Evolutionary conservation across 1,140 invertebrate genomes (phyloP), one percentile per base, ranked within the genome.

Genomic region (Trinorchestia longiramus): DNA sequence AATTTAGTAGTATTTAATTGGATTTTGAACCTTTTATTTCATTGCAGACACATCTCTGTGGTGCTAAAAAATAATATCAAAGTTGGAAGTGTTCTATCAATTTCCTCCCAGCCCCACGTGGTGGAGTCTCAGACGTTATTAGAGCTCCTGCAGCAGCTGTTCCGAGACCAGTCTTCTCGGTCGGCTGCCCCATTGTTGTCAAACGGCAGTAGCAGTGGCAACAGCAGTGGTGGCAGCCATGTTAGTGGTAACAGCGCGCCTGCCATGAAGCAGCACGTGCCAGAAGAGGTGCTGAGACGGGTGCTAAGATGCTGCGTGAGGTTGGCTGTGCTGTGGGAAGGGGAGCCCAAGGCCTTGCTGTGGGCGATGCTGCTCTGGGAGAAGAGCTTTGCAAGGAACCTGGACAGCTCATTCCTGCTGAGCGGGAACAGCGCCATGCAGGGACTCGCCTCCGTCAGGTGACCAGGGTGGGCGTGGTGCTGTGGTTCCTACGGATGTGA

Each of bases 311-410:
- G 96, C 92, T 96, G 96, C 95, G 43, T 96, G 91, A 43, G 94
- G 53, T 57, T 96, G n/a, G 28, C 87, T 45, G 43, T 95, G 43
- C 90, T 97, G 41, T 97, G 96, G 95, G 96, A 95, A 94, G 96
- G 95, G 42, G 96, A 96, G 43, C 92, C 43, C 92, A 77, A 90
- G 57, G 95, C 95, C 43, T 96, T 95, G 36, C 96, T 96, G 45
- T 96, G 96, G 95, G 96, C 96, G 23, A 95, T 96, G 47, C 77
- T 96, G 40, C 42, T 97, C n/a, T 97, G 97, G 97, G 97, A 97
- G 44, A 94, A 94, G 62, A 96, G 97, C 62, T 96, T 96, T 42
- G 96, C 96, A 19, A 96, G 96, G 28, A 96, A 96, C 41, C 96
- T 97, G 47, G 96, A 97, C 95, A 95, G 95, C 15, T 44, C 96